These are phyloP conservation scores for Didymodactylos carnosus DNA, from an alignment of 2,888 invertebrate species.

Conservation along the genomic window DNA sequence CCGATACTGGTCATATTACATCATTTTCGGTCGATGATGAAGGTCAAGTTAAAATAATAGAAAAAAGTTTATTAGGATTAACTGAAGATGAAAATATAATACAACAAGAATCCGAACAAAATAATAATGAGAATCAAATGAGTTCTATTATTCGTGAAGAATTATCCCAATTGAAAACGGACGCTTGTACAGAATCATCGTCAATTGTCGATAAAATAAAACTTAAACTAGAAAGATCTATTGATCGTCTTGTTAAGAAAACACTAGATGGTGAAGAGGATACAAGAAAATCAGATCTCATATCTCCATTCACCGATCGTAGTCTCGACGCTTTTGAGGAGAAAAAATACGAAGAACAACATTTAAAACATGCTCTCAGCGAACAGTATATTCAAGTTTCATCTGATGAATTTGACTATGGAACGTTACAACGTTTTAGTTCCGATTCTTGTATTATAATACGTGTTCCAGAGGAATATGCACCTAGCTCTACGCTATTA, in stretches of 20 bases:
- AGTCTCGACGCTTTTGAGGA: background rate
- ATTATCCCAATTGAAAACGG: too few relatives aligned
- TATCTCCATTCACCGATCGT: background rate
- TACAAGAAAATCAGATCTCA: background rate
- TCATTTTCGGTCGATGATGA: too few relatives aligned
- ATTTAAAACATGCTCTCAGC: background rate
- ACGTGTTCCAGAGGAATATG: background rate
- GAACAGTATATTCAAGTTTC: background rate
- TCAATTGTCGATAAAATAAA: background rate
- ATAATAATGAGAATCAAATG: too few relatives aligned
- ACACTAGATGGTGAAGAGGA: background rate
- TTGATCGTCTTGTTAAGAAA: background rate
- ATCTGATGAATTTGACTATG: too few relatives aligned
- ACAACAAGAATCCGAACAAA: too few relatives aligned
- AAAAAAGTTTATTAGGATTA: too few relatives aligned
- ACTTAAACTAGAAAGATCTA: background rate
- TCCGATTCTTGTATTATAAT: background rate
- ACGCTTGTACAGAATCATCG: too few relatives aligned
- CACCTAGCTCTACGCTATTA: background rate
- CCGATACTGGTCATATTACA: too few relatives aligned
- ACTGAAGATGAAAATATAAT: too few relatives aligned
- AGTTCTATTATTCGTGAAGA: too few relatives aligned
- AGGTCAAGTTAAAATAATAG: too few relatives aligned
- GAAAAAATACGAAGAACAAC: background rate
- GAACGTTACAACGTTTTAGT: background rate